Base-by-base conservation (phyloP, 2,113 vertebrate genomes). In the Apteryx owenii region DNA sequence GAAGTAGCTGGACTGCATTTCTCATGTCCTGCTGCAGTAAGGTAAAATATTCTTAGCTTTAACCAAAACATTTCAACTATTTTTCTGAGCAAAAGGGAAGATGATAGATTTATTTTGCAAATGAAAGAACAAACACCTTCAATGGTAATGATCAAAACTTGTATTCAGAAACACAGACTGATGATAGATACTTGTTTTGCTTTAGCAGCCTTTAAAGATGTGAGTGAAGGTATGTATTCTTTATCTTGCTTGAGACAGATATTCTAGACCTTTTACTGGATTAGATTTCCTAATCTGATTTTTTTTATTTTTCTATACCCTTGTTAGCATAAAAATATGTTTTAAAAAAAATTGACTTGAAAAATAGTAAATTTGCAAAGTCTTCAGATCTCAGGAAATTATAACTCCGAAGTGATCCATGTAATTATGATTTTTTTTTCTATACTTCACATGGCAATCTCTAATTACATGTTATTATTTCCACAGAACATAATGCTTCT, bases 391-490 rank as follows among this genome's bases (percentile, higher is more conserved):
- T 23, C 54, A 71, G 64, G 50, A 92, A 94, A 88, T 80, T 2
- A 21, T 48, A 94, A 68, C 29, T 77, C 13, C 13, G 51, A 90
- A 86, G 15, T 50, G 53, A 89, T 86, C 38, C 17, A 36, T 58
- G 31, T 58, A 80, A 69, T 91, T 89, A 77, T 58, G 53, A 58
- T 5, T 77, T 93, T 88, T 6, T 90, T 21, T 89, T 81, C 40
- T 70, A 6, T 72, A 89, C 15, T 81, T 36, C 33, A 50, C 44
- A 62, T 44, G 20, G 36, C 22, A 91, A 56, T 69, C 28, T 85
- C 44, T 77, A 89, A 82, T 92, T 79, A 50, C 25, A 50, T 56
- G 19, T 79, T 92, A 46, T 76, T 87, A 69, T 93, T 96, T 95
- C 53, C 48, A 66, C 31, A 81, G 72, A n/a, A 89, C 20, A 60